A percentile compares a stretch with the other conserved stretches of the same genome.
phyloP scores from a whole-genome alignment of 2,113 vertebrate species.

The Perognathus longimembris region DNA sequence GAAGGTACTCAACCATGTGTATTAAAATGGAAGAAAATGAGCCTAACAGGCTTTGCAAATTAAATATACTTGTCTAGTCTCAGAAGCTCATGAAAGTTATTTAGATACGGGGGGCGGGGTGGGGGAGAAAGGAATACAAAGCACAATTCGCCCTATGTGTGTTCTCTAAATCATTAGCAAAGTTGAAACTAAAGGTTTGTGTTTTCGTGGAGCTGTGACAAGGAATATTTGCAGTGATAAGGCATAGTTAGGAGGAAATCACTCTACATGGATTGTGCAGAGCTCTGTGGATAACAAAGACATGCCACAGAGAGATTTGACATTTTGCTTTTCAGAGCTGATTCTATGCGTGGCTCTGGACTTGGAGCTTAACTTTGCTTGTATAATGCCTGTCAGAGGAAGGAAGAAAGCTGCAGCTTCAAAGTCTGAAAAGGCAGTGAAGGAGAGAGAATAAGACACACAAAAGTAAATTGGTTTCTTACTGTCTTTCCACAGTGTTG shows the following conservation, averaged over 20 bases:
- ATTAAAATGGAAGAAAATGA: slow-evolving; percentile 48
- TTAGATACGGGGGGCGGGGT: background rate
- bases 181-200: background rate
- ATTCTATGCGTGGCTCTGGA: background rate
- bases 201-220: background rate
- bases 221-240: slow-evolving; percentile 4
- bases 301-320: slow-evolving; percentile 7
- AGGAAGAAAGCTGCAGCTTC: slow-evolving; percentile 20
- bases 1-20: background rate
- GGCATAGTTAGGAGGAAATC: background rate
- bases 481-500: background rate
- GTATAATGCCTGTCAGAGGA: slow-evolving; percentile 25
- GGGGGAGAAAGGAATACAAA: background rate
- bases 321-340: slow-evolving; percentile 38
- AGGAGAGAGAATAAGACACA: background rate
- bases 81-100: slow-evolving; percentile 2
- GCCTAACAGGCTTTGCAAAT: slow-evolving; percentile 12
- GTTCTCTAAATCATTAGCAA: slow-evolving; percentile 42
- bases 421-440: background rate
- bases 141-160: background rate
- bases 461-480: background rate
- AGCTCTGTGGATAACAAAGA: slow-evolving; percentile 56
- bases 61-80: slow-evolving; percentile 6
- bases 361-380: slow-evolving; percentile 15
- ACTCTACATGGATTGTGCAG: background rate